A percentile compares a stretch with the other conserved stretches of the same genome.
phyloP scores from a whole-genome alignment of 2,113 vertebrate genomes.

The Sander vitreus region DNA sequence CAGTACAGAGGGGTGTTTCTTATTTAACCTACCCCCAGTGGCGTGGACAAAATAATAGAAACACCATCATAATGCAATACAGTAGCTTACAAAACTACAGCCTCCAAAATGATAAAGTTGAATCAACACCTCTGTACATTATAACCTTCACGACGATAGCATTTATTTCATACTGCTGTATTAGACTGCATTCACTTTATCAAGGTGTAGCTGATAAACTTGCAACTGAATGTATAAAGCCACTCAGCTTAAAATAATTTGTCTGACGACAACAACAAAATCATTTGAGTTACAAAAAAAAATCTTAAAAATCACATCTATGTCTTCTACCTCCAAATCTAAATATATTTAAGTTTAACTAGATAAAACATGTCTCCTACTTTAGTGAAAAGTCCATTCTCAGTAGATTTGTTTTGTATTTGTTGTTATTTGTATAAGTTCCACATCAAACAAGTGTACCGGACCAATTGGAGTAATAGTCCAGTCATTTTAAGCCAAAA shows the following conservation, averaged over 20 bases:
- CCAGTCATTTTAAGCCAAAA: no score
- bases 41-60: not conserved
- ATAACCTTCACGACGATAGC: no score
- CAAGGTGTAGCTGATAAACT: not conserved
- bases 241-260: not conserved
- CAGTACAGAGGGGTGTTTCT: not conserved
- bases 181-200: not conserved
- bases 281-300: not conserved
- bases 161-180: not conserved
- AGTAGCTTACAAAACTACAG: not conserved
- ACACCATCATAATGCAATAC: not conserved
- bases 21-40: not conserved
- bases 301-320: not conserved
- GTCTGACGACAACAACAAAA: no score
- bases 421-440: not conserved
- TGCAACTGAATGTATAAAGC: not conserved
- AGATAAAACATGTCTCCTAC: not conserved
- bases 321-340: not conserved
- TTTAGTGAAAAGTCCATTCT: not conserved
- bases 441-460: not conserved
- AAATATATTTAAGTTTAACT: not conserved
- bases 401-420: no score
- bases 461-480: no score
- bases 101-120: not conserved
- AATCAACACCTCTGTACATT: no score